Conservation (phyloP, 2,888 invertebrate genomes). For the Mimachlamys varia region DNA sequence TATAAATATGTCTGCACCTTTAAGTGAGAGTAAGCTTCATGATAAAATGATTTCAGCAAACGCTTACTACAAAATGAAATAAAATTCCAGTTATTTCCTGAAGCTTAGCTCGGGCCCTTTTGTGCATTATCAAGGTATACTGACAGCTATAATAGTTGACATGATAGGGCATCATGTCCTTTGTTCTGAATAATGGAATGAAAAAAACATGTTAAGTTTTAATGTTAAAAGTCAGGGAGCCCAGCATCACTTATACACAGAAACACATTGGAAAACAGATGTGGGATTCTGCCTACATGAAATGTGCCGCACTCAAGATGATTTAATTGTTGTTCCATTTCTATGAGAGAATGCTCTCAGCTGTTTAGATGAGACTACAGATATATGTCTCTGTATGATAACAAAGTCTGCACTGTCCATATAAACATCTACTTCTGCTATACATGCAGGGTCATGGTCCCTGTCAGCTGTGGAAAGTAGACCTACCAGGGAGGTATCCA, state of each 20-base stretch:
- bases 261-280: constrained; percentile 23
- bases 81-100: not conserved
- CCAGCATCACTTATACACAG: not conserved
- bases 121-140: not conserved
- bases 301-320: not conserved
- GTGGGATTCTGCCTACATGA: not conserved
- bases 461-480: not conserved
- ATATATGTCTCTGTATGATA: not conserved
- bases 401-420: not conserved
- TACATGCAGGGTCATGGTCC: not conserved
- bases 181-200: not conserved
- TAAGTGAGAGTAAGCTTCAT: too few species aligned
- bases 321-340: not conserved
- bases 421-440: not conserved
- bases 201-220: constrained; percentile 12
- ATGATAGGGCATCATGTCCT: not conserved
- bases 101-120: not conserved
- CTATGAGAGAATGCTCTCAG: not conserved
- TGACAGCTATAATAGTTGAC: not conserved
- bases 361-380: not conserved
- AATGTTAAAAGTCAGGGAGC: constrained; percentile 17
- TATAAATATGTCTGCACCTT: too few species aligned
- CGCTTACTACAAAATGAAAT: not conserved
- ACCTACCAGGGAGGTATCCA: not conserved
- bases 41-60: not conserved